Evolutionary conservation across 37 sponge, comb jelly and placozoan genomes (phyloP).

Genomic region (Ephydatia muelleri): DNA sequence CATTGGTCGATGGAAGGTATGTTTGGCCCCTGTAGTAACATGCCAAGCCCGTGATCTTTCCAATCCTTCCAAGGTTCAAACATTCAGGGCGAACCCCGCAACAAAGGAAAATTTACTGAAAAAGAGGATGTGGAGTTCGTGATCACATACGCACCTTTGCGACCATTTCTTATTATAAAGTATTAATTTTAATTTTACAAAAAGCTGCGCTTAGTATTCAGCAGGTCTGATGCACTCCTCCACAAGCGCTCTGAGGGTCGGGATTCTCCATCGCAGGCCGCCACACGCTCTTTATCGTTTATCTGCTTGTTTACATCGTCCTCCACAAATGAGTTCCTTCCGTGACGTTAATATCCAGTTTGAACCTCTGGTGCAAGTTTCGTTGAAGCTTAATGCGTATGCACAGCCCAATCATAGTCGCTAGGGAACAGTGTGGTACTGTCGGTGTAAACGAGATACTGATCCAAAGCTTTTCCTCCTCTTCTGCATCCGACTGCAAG

Average conservation of each 20-base stretch:
- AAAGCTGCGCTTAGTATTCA: slow-evolving; percentile 57
- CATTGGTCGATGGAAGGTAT: background rate
- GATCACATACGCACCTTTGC: background rate
- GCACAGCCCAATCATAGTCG: slow-evolving; percentile 90
- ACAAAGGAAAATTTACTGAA: background rate
- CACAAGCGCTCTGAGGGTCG: slow-evolving; percentile 68
- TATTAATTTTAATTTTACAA: too few relatives aligned
- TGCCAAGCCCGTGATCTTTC: background rate
- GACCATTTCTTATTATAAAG: too few relatives aligned
- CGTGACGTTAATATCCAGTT: slow-evolving; percentile 69
- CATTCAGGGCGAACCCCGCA: background rate
- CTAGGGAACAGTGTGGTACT: slow-evolving; percentile 92
- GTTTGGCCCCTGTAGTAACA: background rate
- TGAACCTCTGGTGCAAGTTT: slow-evolving; percentile 40
- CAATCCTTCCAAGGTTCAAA: background rate
- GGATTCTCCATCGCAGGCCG: slow-evolving; percentile 96
- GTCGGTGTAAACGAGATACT: slow-evolving; percentile 85
- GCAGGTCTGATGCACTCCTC: slow-evolving; percentile 85
- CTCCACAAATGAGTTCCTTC: slow-evolving; percentile 78
- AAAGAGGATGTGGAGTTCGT: background rate
- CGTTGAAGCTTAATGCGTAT: slow-evolving; percentile 73
- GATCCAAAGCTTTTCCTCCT: slow-evolving; percentile 37
- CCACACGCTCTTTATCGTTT: slow-evolving; percentile 92
- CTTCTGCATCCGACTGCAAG: background rate
- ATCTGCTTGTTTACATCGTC: slow-evolving; percentile 93